Percentiles rank a stretch among this genome's conserved stretches.
Conservation (phyloP, 1,140 invertebrate genomes). For the Doryteuthis pealeii region DNA sequence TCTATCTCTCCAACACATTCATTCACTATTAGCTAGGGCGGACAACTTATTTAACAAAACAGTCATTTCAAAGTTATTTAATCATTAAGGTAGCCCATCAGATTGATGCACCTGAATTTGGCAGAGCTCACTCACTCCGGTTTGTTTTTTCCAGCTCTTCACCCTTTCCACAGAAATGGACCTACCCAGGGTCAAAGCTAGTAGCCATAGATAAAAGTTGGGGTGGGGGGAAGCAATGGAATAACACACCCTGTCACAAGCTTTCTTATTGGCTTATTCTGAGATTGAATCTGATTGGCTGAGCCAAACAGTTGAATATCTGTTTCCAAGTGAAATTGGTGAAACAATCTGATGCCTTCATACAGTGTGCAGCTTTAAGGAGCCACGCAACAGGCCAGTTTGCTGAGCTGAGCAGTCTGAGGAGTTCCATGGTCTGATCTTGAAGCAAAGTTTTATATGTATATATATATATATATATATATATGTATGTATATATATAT, state of each 20-base stretch:
- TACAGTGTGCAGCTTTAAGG: conserved; percentile 30
- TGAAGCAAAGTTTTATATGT: too few species aligned
- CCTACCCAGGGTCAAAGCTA: conserved; percentile 2
- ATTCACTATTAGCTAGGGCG: not conserved
- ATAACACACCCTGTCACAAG: not conserved
- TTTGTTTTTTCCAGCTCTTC: not conserved
- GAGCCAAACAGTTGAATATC: conserved; percentile 17
- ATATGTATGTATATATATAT: too few species aligned
- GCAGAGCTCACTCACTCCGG: not conserved
- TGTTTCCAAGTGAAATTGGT: conserved; percentile 48
- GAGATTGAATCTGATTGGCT: conserved; percentile 33
- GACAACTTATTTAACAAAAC: not conserved
- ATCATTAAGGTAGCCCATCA: not conserved
- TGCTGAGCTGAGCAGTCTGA: too few species aligned
- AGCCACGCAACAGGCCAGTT: conserved; percentile 14
- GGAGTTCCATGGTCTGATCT: too few species aligned
- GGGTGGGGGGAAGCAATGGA: not conserved
- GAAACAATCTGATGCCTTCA: conserved; percentile 42
- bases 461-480: too few species aligned
- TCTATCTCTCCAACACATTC: not conserved
- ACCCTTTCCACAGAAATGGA: conserved; percentile 8
- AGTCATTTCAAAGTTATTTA: conserved; percentile 10
- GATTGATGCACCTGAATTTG: not conserved
- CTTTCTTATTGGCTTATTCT: not conserved
- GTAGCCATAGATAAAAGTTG: not conserved